A percentile compares a stretch with the other conserved stretches of the same genome.
Evolutionary conservation across 2,888 invertebrate species (phyloP).

Genomic region (Acheta domesticus): DNA sequence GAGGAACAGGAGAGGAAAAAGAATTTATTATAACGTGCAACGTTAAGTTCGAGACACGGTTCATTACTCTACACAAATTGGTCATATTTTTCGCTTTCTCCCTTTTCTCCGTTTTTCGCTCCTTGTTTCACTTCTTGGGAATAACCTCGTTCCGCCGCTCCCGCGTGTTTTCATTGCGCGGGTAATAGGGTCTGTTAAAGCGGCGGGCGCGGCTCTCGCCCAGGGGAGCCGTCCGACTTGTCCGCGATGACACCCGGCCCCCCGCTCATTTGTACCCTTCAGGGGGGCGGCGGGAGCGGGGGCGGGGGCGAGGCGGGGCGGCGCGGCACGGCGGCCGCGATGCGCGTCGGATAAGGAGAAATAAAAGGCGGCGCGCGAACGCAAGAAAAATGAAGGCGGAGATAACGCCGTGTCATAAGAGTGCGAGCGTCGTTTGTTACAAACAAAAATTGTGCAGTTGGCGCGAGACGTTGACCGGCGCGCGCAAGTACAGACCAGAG

Average conservation of each 20-base stretch:
- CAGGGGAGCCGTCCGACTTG: slow-evolving; percentile 5
- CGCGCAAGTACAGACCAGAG: not conserved
- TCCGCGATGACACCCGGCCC: slow-evolving; percentile 18
- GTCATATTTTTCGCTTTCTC: slow-evolving; percentile 33
- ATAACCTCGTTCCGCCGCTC: slow-evolving; percentile 11
- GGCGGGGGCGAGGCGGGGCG: no score
- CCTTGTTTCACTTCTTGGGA: slow-evolving; percentile 22
- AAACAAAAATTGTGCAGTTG: slow-evolving; percentile 19
- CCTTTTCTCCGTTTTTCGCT: not conserved
- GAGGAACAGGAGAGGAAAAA: slow-evolving; percentile 26
- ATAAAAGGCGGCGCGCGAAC: slow-evolving; percentile 19
- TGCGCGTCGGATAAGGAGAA: not conserved
- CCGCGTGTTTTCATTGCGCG: slow-evolving; percentile 18
- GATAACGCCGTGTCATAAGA: not conserved
- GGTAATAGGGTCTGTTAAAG: not conserved
- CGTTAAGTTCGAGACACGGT: slow-evolving; percentile 31
- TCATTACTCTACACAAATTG: slow-evolving; percentile 37
- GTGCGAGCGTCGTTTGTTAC: not conserved
- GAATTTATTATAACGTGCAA: slow-evolving; percentile 30
- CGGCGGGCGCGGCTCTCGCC: not conserved
- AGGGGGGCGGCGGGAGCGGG: not conserved
- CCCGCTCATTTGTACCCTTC: not conserved
- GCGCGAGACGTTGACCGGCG: not conserved
- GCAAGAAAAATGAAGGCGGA: not conserved
- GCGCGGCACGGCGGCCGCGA: not conserved